Evolutionary conservation across 2,797 vertebrate species (phyloP), one percentile per base, ranked within the genome.

Genomic region (Harpagifer antarcticus): DNA sequence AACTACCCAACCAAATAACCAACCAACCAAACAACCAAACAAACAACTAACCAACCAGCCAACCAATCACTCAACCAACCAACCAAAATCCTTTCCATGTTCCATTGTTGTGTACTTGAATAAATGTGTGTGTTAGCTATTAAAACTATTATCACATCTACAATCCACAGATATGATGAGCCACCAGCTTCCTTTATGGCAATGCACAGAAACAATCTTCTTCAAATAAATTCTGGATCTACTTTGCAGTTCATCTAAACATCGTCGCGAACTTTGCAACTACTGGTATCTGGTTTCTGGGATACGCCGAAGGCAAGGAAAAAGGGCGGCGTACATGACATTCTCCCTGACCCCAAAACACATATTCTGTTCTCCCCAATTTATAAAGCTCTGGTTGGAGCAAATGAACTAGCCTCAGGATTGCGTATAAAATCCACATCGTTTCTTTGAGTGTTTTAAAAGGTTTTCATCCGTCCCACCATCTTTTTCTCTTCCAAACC

Each of bases 351-450:
- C 82, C 81, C 20, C 33, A 55, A 74, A 84, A 81, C 74, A 81
- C 74, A 73, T 20, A 72, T 57, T 68, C 53, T 62, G 48, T 40
- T 68, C 45, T 68, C 5, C 14, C 43, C 70, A 14, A 83, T 86
- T 74, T 83, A 79, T 78, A 82, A 79, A 85, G 47, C 37, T 68
- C 48, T 0, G 52, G 15, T 40, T 44, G 52, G 65, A 83, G 76
- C 81, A 79, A 76, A 76, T 76, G 84, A 90, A 87, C 59, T 48
- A 40, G 65, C 84, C 84, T 78, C 78, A 82, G 80, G 84, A 86
- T 86, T 82, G 80, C 48, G 47, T 71, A 81, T 88, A 87, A 87
- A 88, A 79, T 68, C 74, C 86, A 87, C 81, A 84, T 86, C 78
- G 79, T 74, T 55, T 80, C 68, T 65, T 62, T 71, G 55, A 33